Conservation (phyloP, 2,797 vertebrate species). For the Myioborus melanocephalus region DNA sequence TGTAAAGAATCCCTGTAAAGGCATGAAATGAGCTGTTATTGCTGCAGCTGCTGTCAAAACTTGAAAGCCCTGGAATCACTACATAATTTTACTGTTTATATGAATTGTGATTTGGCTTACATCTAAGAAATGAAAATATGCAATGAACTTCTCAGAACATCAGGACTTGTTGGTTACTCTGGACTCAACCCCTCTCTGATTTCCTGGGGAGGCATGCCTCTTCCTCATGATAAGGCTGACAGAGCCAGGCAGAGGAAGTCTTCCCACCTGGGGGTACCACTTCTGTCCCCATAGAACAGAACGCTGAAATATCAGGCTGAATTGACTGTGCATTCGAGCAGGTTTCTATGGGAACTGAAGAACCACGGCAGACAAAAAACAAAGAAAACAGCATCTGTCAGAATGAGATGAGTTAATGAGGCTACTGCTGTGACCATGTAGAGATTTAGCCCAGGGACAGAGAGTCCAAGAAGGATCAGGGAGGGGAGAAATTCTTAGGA, state of each 20-base stretch:
- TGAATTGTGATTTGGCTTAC: background rate
- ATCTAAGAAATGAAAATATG: background rate
- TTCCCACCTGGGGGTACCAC: background rate
- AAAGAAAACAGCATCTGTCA: conserved; percentile 38
- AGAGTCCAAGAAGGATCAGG: background rate
- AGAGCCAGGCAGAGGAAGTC: background rate
- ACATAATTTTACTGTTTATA: background rate
- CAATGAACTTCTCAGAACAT: background rate
- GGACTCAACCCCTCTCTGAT: background rate
- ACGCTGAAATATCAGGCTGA: background rate
- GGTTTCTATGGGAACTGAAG: conserved; percentile 52
- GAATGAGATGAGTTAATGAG: conserved; percentile 25
- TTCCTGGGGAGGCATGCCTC: rapidly evolving
- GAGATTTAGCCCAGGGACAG: conserved; percentile 3
- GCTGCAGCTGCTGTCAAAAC: background rate
- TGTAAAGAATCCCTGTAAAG: background rate
- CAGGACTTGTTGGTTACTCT: background rate
- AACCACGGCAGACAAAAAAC: background rate
- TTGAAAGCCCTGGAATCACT: background rate
- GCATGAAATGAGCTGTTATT: background rate
- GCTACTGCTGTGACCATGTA: background rate
- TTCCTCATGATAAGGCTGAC: background rate
- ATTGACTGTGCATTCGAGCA: background rate
- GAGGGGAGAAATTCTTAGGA: background rate
- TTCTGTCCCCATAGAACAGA: background rate